These are phyloP conservation scores for Lasioglossum morio DNA, from an alignment of 2,888 invertebrate genomes.

Conservation along the genomic window DNA sequence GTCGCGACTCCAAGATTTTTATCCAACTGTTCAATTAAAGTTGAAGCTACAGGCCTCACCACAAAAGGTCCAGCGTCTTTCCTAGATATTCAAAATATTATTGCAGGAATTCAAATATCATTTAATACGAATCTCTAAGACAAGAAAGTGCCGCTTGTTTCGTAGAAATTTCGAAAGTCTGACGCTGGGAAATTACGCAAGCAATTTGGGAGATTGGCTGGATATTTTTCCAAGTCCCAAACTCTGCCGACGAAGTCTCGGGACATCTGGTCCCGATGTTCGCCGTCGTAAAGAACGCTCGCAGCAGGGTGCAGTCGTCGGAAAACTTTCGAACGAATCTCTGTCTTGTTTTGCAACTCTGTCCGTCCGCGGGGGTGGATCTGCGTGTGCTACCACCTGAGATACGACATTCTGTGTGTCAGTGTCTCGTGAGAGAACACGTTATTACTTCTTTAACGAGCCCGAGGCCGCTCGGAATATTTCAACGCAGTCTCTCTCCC, in stretches of 20 bases:
- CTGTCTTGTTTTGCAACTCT: not conserved
- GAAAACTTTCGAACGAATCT: not conserved
- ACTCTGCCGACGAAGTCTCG: not conserved
- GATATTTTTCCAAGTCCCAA: not conserved
- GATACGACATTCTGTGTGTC: not conserved
- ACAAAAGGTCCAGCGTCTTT: too few relatives aligned
- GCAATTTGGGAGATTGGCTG: not conserved
- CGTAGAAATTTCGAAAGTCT: not conserved
- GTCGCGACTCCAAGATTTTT: not conserved
- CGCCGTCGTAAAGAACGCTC: not conserved
- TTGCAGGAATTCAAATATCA: not conserved
- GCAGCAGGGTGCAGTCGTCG: not conserved
- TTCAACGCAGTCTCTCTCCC: not conserved
- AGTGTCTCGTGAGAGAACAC: slow-evolving; percentile 15
- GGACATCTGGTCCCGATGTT: not conserved
- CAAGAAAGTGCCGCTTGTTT: not conserved
- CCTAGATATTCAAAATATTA: not conserved
- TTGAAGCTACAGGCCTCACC: not conserved
- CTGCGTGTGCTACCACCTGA: not conserved
- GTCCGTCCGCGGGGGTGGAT: not conserved
- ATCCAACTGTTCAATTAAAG: not conserved
- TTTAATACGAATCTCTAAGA: not conserved
- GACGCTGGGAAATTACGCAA: not conserved
- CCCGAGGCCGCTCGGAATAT: not conserved
- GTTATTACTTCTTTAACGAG: slow-evolving; percentile 27